Evolutionary conservation across 2,113 vertebrate genomes (phyloP), one percentile per base, ranked within the genome.

Genomic region (Fregata magnificens): DNA sequence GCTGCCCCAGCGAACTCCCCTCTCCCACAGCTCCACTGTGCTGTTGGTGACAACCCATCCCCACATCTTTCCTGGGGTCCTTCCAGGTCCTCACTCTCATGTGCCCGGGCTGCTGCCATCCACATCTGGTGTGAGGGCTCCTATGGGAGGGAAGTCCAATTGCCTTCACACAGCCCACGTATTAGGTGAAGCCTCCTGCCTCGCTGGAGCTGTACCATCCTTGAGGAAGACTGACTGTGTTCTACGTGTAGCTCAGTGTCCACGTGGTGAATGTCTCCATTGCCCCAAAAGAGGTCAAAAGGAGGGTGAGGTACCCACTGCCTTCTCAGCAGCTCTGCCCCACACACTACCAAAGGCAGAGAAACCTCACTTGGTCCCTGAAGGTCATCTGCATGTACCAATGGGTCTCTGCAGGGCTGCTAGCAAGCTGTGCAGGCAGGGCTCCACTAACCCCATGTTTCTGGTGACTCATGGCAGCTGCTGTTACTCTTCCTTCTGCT

Each of bases 401-500:
- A 3, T 8, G 25, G 15, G 56, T 40, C 65, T 56, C 44, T 67
- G 72, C 18, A 55, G 32, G 19, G 50, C 44, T 86, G 53, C 36
- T 82, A 32, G 63, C 22, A 71, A 86, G 49, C 34, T 59, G 22
- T 42, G 34, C 44, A 70, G 44, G 45, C 74, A 90, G 80, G 5
- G 24, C 18, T 88, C 63, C 63, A 52, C 40, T 17, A 45, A 89
- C 34, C 5, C 8, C 28, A 4, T 49, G 50, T 50, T 69, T 71
- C 83, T 92, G 42, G 80, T 95, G 91, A 91, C 65, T 96, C 86
- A 94, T 2, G 3, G 79, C 56, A 53, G 36, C 62, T 88, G 62
- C 74, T 84, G 8, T 49, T 92, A 50, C 24, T 71, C 47, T 86
- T 88, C 34, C 82, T 92, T 95, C 96, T 95, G 77, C 91, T 95